These are phyloP conservation scores for Poecile atricapillus DNA, from an alignment of 2,113 vertebrate genomes.

Conservation along the genomic window DNA sequence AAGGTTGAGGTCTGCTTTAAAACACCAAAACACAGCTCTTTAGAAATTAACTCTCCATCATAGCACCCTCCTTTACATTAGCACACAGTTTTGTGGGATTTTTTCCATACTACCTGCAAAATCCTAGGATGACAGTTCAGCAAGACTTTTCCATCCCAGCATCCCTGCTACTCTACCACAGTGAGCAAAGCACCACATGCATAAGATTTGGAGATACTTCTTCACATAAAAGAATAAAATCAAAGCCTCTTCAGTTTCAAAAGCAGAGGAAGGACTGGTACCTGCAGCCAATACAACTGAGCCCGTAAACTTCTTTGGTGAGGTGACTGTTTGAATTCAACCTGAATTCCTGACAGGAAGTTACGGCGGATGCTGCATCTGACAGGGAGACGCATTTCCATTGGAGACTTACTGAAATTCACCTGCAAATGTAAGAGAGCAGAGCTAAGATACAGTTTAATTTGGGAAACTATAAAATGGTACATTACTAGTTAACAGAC, in stretches of 20 bases:
- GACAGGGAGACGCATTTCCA: slow-evolving; percentile 88
- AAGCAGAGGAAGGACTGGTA: slow-evolving; percentile 26
- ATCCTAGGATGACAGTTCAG: not conserved
- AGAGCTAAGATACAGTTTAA: not conserved
- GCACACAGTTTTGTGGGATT: not conserved
- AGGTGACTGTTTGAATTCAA: slow-evolving; percentile 91
- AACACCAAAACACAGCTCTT: not conserved
- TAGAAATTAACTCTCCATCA: not conserved
- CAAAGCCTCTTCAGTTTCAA: slow-evolving; percentile 63
- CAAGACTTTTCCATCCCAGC: not conserved
- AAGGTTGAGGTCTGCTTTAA: not conserved
- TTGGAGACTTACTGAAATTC: slow-evolving; percentile 79
- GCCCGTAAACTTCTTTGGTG: slow-evolving; percentile 93
- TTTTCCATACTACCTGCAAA: not conserved
- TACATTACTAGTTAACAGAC: not conserved
- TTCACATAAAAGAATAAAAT: not conserved
- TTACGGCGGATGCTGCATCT: slow-evolving; percentile 84
- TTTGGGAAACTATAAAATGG: not conserved
- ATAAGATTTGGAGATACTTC: rapidly evolving
- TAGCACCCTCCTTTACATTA: not conserved
- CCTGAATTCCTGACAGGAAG: slow-evolving; percentile 90
- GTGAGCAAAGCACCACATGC: rapidly evolving
- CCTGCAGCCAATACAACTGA: slow-evolving; percentile 93
- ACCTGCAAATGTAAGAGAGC: slow-evolving; percentile 70
- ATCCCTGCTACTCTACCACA: not conserved